Conservation (phyloP, 2,888 invertebrate species). For the Epiblema foenella region DNA sequence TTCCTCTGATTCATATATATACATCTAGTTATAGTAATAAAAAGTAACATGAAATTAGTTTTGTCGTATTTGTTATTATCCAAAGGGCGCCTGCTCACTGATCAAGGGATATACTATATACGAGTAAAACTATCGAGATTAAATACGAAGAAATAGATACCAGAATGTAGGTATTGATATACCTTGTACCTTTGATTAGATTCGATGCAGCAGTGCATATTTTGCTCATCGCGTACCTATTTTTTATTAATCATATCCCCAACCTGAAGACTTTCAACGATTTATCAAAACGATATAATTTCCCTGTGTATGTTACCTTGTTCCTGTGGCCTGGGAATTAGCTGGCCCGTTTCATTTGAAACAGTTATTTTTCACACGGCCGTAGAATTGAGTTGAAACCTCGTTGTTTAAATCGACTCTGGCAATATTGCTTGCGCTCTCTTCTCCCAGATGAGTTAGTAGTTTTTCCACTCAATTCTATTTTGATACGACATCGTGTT, state of each 20-base stretch:
- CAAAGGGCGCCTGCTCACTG: too few species aligned
- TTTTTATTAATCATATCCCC: slow-evolving; percentile 1
- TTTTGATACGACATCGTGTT: slow-evolving; percentile 57
- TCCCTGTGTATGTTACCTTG: slow-evolving; percentile 33
- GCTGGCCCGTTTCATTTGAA: slow-evolving; percentile 43
- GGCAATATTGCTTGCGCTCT: slow-evolving; percentile 67
- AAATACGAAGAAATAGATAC: too few species aligned
- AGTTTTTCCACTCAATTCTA: slow-evolving; percentile 63
- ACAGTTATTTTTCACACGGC: slow-evolving; percentile 50
- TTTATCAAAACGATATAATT: slow-evolving; percentile 41
- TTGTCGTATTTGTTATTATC: too few species aligned
- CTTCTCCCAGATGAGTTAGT: slow-evolving; percentile 64
- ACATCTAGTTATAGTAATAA: too few species aligned
- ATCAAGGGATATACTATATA: too few species aligned
- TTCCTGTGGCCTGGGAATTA: slow-evolving; percentile 43
- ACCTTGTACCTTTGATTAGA: not conserved
- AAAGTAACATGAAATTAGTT: too few species aligned
- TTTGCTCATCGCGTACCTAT: too few species aligned
- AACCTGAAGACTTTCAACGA: slow-evolving; percentile 22
- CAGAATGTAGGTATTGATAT: too few species aligned
- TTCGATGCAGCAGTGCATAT: not conserved
- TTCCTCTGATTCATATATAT: too few species aligned
- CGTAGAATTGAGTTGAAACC: slow-evolving; percentile 53
- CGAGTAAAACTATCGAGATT: too few species aligned
- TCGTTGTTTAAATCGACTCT: slow-evolving; percentile 76